These are phyloP conservation scores for Parasteatoda lunata DNA, from an alignment of 2,888 invertebrate species.

Conservation along the genomic window DNA sequence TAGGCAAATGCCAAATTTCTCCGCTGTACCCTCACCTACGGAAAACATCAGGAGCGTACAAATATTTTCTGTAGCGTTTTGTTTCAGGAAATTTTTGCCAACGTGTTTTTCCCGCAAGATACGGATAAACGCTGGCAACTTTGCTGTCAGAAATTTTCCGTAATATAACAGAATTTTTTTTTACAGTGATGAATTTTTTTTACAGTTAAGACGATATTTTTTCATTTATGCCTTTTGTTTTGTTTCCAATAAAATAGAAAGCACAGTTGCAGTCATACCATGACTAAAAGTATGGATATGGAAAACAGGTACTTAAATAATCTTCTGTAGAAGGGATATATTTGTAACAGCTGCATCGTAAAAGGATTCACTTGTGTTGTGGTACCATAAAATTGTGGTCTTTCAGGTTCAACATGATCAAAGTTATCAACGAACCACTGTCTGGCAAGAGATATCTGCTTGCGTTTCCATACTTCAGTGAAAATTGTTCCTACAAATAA, in stretches of 20 bases:
- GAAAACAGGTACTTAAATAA: conserved; percentile 73
- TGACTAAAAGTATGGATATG: conserved; percentile 71
- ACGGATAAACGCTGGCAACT: too few relatives aligned
- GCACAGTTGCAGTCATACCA: conserved; percentile 54
- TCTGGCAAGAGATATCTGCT: conserved; percentile 74
- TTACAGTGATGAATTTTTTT: too few relatives aligned
- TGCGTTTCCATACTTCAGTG: conserved; percentile 75
- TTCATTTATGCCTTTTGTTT: too few relatives aligned
- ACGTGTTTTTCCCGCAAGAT: too few relatives aligned
- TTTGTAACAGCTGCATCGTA: conserved; percentile 73
- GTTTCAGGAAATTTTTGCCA: too few relatives aligned
- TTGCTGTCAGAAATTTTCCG: neutral
- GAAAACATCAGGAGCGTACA: too few relatives aligned
- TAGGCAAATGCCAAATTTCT: too few relatives aligned
- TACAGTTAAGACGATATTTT: neutral
- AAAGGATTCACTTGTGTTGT: conserved; percentile 73
- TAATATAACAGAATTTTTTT: neutral
- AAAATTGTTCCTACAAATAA: conserved; percentile 74
- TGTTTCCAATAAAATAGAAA: too few relatives aligned
- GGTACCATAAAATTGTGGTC: conserved; percentile 73
- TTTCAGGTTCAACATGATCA: conserved; percentile 75
- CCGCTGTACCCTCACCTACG: too few relatives aligned
- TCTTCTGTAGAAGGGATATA: conserved; percentile 73
- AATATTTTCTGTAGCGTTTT: too few relatives aligned
- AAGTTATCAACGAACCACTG: conserved; percentile 76